Evolutionary conservation across 92 coral and sea anemone species (phyloP).

Genomic region (Epizoanthus illoricatus): DNA sequence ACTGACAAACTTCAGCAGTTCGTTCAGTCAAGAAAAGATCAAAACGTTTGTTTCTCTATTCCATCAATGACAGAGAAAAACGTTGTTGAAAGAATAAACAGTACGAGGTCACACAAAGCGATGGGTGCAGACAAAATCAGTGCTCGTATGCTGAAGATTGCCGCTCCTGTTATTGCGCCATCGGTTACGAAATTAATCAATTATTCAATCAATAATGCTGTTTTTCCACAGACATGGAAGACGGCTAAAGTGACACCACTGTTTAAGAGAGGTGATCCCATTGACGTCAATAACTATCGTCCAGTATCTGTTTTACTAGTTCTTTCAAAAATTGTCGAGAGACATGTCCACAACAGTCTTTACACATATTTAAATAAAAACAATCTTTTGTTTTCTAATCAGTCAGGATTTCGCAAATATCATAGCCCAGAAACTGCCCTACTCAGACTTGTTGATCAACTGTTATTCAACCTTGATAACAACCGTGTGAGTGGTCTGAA

Average conservation of each 20-base stretch:
- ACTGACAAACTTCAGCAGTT: conserved; percentile 41
- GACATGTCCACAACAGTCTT: conserved; percentile 52
- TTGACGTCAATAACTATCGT: conserved; percentile 42
- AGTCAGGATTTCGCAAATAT: too few relatives aligned
- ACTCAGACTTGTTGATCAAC: too few relatives aligned
- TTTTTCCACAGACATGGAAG: conserved; percentile 47
- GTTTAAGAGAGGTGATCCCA: conserved; percentile 31
- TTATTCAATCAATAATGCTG: conserved; percentile 30
- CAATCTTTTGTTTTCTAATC: too few relatives aligned
- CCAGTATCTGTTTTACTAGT: conserved; percentile 38
- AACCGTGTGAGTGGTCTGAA: too few relatives aligned
- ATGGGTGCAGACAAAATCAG: conserved; percentile 53
- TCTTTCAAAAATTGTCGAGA: conserved; percentile 46
- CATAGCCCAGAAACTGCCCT: too few relatives aligned
- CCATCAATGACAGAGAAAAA: conserved; percentile 48
- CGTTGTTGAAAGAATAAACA: conserved; percentile 36
- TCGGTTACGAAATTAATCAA: conserved; percentile 40
- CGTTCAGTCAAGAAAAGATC: conserved; percentile 55
- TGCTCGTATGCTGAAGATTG: conserved; percentile 53
- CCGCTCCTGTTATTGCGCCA: conserved; percentile 55
- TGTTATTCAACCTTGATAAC: too few relatives aligned
- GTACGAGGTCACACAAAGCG: conserved; percentile 44
- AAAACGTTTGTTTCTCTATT: conserved; percentile 38
- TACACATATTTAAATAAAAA: too few relatives aligned
- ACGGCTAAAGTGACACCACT: conserved; percentile 50